phyloP scores from a whole-genome alignment of 2,888 invertebrate species.

The Aporophyla nigra region DNA sequence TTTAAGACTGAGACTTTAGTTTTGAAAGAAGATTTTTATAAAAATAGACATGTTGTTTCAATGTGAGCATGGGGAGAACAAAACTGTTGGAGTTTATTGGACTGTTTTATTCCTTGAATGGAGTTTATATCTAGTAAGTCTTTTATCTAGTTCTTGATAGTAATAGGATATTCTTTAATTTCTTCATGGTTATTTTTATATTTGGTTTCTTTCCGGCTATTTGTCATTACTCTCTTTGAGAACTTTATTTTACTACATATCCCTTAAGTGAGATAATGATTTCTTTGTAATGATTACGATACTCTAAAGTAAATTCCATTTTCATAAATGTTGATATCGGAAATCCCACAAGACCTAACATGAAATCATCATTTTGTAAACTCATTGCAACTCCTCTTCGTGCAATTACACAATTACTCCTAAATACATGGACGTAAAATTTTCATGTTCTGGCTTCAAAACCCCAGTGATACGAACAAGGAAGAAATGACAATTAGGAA shows the following conservation, averaged over 20 bases:
- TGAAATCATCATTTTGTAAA: background rate
- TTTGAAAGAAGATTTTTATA: constrained; percentile 68
- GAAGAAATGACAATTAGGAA: no score
- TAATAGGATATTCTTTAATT: background rate
- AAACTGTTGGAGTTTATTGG: constrained; percentile 23
- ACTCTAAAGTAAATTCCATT: background rate
- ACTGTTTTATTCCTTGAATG: constrained; percentile 30
- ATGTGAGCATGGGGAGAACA: constrained; percentile 38
- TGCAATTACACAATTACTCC: background rate
- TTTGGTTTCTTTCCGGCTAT: background rate
- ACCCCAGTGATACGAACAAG: background rate
- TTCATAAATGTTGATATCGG: background rate
- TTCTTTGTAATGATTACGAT: background rate
- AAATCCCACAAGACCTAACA: no score
- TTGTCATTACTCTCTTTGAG: background rate
- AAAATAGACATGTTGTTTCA: constrained; percentile 56
- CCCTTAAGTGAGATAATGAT: background rate
- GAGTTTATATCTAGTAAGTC: background rate
- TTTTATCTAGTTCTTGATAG: background rate
- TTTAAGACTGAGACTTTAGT: constrained; percentile 65
- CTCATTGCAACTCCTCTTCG: no score
- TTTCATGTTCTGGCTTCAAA: background rate
- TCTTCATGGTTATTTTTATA: background rate
- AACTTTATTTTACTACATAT: background rate
- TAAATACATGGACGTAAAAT: background rate